Percentiles rank a stretch among this genome's conserved stretches.
Conservation (phyloP, 92 coral and sea anemone genomes). For the Blastomussa wellsi region DNA sequence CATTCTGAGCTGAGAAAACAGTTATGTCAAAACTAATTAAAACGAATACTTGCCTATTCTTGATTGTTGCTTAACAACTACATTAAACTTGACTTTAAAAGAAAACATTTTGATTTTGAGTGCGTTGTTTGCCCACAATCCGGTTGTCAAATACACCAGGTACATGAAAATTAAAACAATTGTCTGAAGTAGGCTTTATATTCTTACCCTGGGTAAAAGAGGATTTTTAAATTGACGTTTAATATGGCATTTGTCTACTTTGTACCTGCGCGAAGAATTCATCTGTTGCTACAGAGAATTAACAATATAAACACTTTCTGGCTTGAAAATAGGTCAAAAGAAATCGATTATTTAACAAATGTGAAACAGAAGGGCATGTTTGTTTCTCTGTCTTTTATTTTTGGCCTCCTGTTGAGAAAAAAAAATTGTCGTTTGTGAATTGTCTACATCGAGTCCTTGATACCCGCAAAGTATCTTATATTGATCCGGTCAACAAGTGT, state of each 20-base stretch:
- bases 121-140: not conserved
- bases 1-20: not conserved
- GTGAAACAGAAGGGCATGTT: constrained; percentile 5
- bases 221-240: not conserved
- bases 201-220: too few relatives aligned
- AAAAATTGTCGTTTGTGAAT: not conserved
- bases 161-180: not conserved
- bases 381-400: not conserved
- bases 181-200: not conserved
- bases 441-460: not conserved
- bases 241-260: not conserved
- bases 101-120: constrained; percentile 16
- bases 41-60: constrained; percentile 1
- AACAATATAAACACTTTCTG: not conserved
- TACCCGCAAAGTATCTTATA: constrained; percentile 4
- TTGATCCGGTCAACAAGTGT: constrained; percentile 25
- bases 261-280: not conserved
- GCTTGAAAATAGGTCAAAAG: not conserved
- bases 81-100: not conserved
- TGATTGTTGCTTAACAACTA: constrained; percentile 27
- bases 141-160: constrained; percentile 1
- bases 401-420: constrained; percentile 16
- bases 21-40: constrained; percentile 7
- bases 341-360: not conserved
- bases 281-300: not conserved